phyloP scores from a whole-genome alignment of 1,140 invertebrate genomes.

The Euwallacea fornicatus region DNA sequence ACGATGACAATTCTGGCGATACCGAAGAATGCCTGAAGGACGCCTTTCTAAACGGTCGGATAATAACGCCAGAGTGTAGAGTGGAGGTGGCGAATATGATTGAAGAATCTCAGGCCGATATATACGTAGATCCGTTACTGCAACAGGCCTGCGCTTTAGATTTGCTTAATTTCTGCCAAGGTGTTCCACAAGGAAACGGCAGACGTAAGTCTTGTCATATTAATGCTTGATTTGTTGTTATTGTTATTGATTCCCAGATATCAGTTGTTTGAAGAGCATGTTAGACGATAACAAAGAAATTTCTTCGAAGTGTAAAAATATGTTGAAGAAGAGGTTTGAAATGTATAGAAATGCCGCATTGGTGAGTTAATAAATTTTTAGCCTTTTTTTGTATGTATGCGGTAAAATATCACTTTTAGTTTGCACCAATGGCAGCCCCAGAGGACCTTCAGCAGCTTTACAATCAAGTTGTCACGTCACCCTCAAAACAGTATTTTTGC shows the following conservation, averaged over 20 bases:
- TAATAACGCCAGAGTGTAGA: slow-evolving; percentile 72
- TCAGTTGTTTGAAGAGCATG: slow-evolving; percentile 77
- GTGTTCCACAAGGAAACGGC: slow-evolving; percentile 82
- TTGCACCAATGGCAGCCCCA: slow-evolving; percentile 51
- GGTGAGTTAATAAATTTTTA: slow-evolving; percentile 54
- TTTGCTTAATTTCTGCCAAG: slow-evolving; percentile 80
- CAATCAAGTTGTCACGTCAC: slow-evolving; percentile 67
- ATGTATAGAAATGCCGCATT: slow-evolving; percentile 87
- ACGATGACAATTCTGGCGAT: slow-evolving; percentile 62
- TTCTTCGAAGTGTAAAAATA: slow-evolving; percentile 73
- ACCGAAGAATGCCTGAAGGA: slow-evolving; percentile 88
- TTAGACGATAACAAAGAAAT: slow-evolving; percentile 69
- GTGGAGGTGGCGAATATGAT: slow-evolving; percentile 81
- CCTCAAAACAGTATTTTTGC: slow-evolving; percentile 77
- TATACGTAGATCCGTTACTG: slow-evolving; percentile 79
- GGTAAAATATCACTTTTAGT: too few relatives aligned
- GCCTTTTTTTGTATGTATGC: too few relatives aligned
- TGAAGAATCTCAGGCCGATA: slow-evolving; percentile 78
- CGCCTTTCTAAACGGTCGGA: slow-evolving; percentile 70
- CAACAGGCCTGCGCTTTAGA: slow-evolving; percentile 78
- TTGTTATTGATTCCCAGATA: slow-evolving; percentile 63
- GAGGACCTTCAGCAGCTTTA: slow-evolving; percentile 74
- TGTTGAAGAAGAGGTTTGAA: slow-evolving; percentile 78
- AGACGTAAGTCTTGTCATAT: slow-evolving; percentile 64
- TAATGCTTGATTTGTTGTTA: background rate